Evolutionary conservation across 2,113 vertebrate species (phyloP), one percentile per base, ranked within the genome.

Genomic region (Semnornis frantzii): DNA sequence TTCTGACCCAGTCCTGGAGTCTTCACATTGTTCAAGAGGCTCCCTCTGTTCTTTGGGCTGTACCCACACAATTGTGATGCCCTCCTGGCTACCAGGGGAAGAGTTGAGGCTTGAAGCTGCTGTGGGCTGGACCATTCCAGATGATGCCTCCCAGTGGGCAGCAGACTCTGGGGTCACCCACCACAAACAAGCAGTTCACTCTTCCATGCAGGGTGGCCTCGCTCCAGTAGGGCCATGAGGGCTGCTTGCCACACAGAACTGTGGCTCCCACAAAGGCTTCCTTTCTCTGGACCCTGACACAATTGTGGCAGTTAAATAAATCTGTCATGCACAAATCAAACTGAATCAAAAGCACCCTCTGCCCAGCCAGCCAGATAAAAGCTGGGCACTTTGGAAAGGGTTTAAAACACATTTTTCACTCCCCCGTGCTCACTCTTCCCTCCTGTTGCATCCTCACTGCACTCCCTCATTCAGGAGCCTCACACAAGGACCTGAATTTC

Each of bases 351-450:
- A 48, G 82, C 0, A 12, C 83, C 89, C 85, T 92, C 87, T 91
- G 93, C 82, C 87, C 76, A 71, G 89, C 71, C 9, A 44, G 82
- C 42, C 5, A 2, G 75, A 96, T 59, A 87, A 93, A 93, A 91
- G 91, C 78, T 15, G 72, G 52, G 57, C 52, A 37, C 68, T 96
- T 93, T 46, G 44, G 75, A 34, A 80, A 89, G 79, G 27, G 66
- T 85, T 95, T 91, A 48, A 85, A 92, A 85, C 31, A 10, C 33
- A 93, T 93, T 93, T 94, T 87, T 94, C 85, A 93, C 65, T 63
- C 69, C 72, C 79, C 80, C 82, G 68, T 93, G 82, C 79, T 92
- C 95, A 73, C 33, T 85, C 57, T 76, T 93, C 78, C 63, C 92
- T 94, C 82, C 75, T 65, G 62, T 78, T 87, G 58, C 76, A 92